A percentile compares a stretch with the other conserved stretches of the same genome.
Evolutionary conservation across 1,140 invertebrate genomes (phyloP).

Genomic region (Sarcophaga peregrina): DNA sequence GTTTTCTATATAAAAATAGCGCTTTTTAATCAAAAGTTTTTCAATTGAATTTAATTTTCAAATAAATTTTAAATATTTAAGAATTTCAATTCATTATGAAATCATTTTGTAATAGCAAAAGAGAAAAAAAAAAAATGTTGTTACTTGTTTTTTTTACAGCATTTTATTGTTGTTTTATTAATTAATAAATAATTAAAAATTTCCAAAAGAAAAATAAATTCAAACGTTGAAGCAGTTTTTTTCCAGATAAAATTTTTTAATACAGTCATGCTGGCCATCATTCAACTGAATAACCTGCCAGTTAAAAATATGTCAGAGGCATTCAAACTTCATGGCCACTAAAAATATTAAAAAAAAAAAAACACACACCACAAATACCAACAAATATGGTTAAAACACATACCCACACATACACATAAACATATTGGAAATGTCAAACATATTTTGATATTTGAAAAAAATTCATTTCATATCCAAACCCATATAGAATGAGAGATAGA

Average conservation of each 20-base stretch:
- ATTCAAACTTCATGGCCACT: constrained; percentile 26
- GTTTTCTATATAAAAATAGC: too few species aligned
- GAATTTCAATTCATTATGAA: too few species aligned
- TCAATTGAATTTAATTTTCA: too few species aligned
- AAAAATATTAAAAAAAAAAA: neutral
- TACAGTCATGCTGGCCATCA: neutral
- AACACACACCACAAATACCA: too few species aligned
- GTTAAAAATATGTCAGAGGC: constrained; percentile 15
- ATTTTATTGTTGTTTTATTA: neutral
- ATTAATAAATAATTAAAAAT: constrained; percentile 22
- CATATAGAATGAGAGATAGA: neutral
- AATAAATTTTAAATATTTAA: too few species aligned
- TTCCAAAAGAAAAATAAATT: neutral
- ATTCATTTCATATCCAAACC: neutral
- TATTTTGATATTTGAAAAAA: constrained; percentile 36
- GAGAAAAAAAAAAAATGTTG: neutral
- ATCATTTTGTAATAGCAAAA: too few species aligned
- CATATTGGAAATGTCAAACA: constrained; percentile 10
- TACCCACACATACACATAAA: neutral
- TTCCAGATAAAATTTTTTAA: neutral
- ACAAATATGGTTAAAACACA: neutral
- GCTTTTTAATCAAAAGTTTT: too few species aligned
- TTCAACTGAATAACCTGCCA: neutral
- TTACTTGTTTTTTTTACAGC: neutral
- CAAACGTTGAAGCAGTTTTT: neutral